Conservation (phyloP, 2,797 vertebrate genomes). For the Hippopotamyrus pictus region DNA sequence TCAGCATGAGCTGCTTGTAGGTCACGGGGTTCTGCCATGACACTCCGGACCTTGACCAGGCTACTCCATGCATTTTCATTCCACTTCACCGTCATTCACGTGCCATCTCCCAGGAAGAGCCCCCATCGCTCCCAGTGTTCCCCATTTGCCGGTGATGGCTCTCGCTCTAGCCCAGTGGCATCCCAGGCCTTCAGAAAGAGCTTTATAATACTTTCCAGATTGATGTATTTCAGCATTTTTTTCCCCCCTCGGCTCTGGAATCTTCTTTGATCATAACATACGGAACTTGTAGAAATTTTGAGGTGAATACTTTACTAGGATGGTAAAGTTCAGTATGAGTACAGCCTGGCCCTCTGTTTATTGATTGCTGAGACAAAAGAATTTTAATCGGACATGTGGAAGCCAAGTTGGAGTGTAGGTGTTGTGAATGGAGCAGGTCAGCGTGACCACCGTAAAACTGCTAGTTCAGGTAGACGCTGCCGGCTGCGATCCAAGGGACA, state of each 20-base stretch:
- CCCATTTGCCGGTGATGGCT: not conserved
- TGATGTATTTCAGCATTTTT: not conserved
- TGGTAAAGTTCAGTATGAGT: not conserved
- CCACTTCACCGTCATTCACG: not conserved
- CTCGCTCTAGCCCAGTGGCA: not conserved
- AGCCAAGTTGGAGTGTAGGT: not conserved
- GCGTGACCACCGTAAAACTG: not conserved
- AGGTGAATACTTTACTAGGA: not conserved
- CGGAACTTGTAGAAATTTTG: not conserved
- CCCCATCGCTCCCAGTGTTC: not conserved
- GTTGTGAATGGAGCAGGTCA: not conserved
- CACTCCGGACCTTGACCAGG: not conserved
- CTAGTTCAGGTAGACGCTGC: not conserved
- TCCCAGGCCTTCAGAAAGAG: not conserved
- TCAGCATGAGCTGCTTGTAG: not conserved
- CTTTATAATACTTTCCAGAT: not conserved
- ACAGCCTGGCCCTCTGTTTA: not conserved
- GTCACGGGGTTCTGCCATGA: not conserved
- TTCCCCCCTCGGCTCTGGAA: not conserved
- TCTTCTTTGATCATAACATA: not conserved
- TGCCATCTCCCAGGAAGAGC: not conserved
- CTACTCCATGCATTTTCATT: not conserved
- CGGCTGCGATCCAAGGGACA: not conserved
- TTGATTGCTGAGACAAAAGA: not conserved
- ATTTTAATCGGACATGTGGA: not conserved